Conservation (phyloP, 2,888 invertebrate species). For the Euzophera pinguis region DNA sequence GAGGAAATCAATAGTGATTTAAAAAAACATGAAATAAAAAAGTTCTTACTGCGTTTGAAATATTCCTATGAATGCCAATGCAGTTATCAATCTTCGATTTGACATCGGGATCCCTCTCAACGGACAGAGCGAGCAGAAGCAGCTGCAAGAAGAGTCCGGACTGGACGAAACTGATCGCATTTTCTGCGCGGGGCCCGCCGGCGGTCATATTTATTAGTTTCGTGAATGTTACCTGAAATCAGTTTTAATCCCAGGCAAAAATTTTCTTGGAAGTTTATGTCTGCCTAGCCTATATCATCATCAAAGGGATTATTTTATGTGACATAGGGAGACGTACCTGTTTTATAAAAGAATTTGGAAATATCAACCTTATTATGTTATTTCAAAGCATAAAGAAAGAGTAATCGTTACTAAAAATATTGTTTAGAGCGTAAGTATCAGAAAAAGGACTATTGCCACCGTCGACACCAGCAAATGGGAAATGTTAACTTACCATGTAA, state of each 20-base stretch:
- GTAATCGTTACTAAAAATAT: too few relatives aligned
- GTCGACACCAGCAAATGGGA: too few relatives aligned
- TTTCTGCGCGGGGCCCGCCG: constrained; percentile 40
- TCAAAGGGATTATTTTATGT: too few relatives aligned
- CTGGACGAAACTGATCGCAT: constrained; percentile 66
- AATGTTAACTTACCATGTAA: constrained; percentile 34
- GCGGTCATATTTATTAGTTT: constrained; percentile 47
- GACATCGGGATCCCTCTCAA: constrained; percentile 50
- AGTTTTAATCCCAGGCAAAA: neutral
- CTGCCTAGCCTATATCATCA: too few relatives aligned
- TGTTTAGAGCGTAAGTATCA: too few relatives aligned
- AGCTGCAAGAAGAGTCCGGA: constrained; percentile 60
- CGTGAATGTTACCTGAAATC: constrained; percentile 50
- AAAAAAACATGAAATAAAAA: neutral
- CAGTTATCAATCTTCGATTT: constrained; percentile 50
- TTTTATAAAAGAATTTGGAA: too few relatives aligned
- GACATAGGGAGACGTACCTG: too few relatives aligned
- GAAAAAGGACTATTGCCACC: too few relatives aligned
- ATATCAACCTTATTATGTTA: too few relatives aligned
- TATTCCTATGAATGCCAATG: constrained; percentile 32
- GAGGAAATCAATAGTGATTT: too few relatives aligned
- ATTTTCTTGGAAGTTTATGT: too few relatives aligned
- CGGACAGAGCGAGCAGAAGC: constrained; percentile 49
- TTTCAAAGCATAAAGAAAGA: too few relatives aligned
- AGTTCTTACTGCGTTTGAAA: constrained; percentile 44